phyloP scores from a whole-genome alignment of 2,888 invertebrate genomes.

The Prenolepis imparis region DNA sequence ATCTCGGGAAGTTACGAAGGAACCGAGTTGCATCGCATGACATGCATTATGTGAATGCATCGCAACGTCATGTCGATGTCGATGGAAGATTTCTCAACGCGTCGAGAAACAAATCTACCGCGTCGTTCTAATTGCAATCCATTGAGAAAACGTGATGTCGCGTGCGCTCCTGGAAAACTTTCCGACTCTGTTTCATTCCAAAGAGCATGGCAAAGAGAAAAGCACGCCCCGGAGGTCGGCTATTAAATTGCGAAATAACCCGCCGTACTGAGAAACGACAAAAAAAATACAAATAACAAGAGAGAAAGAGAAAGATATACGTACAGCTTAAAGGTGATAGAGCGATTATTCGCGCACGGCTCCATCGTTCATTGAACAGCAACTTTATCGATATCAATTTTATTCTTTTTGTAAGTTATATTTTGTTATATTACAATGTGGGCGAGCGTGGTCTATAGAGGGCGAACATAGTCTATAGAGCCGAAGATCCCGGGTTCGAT shows the following conservation, averaged over 20 bases:
- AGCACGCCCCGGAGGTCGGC: conserved; percentile 1
- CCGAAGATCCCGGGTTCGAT: too few relatives aligned
- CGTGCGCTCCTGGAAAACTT: conserved; percentile 52
- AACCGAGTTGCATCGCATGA: conserved; percentile 46
- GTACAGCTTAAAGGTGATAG: conserved; percentile 51
- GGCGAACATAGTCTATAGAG: too few relatives aligned
- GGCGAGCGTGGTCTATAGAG: too few relatives aligned
- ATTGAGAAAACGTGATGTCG: background rate
- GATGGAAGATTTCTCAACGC: conserved; percentile 9
- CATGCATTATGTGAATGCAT: conserved; percentile 47
- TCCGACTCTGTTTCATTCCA: conserved; percentile 12
- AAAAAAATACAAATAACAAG: conserved; percentile 31
- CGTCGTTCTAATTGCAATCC: conserved; percentile 25
- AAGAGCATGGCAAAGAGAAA: conserved; percentile 13
- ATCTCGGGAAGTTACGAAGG: conserved; percentile 38
- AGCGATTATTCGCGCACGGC: conserved; percentile 14
- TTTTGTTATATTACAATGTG: too few relatives aligned
- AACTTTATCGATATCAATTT: conserved; percentile 49
- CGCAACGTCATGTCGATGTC: conserved; percentile 10
- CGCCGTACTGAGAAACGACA: conserved; percentile 38
- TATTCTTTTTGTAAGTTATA: conserved; percentile 29
- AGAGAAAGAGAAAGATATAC: background rate
- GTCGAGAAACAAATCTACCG: background rate
- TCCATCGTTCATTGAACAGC: conserved; percentile 40
- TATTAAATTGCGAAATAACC: conserved; percentile 71